Evolutionary conservation across 2,888 invertebrate genomes (phyloP), one percentile per base, ranked within the genome.

Genomic region (Melikaiella ostensackeni): DNA sequence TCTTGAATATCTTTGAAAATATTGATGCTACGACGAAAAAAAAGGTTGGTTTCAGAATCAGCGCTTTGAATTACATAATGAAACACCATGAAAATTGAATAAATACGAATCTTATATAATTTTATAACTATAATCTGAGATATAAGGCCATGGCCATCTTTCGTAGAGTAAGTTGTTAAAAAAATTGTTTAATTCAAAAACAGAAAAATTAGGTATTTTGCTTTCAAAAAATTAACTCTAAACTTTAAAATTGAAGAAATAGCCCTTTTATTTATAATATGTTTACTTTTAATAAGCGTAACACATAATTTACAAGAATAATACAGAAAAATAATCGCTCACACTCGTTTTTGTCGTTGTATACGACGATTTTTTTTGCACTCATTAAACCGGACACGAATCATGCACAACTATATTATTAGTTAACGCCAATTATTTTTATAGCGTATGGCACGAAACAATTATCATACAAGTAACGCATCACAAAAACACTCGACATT

Each of bases 271-370:
- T 62, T 77, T 33, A 50, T 61, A 62, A 82, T 79, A 83, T 78
- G 77, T 78, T 80, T 80, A 78, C 75, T 84, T 77, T 80, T 80
- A 84, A 84, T 81, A 81, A 81, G 80, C 80, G 81, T 77, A 79
- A 38, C 82, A 85, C 82, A 83, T 81, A 80, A 81, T 75, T 59
- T 83, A 82, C 78, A 80, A 82, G 74, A 82, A 83, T 80, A 77
- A 85, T 83, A 82, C 82, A 75, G 78, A 81, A 84, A 83, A 84
- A 84, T 82, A 80, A 84, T 80, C 77, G 79, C 64, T 76, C 79
- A 76, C 70, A 61, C 78, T 55, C 70, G 27, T 46, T 13, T 21
- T 70, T n/a, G 30, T 70, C 50, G 21, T 30, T 30, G 27, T 50
- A 50, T 30, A 33, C 21, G 27, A 33, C 50, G 6, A 59, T 59